These are phyloP conservation scores for Danio kyathit DNA, from an alignment of 2,797 vertebrate genomes.

Conservation along the genomic window DNA sequence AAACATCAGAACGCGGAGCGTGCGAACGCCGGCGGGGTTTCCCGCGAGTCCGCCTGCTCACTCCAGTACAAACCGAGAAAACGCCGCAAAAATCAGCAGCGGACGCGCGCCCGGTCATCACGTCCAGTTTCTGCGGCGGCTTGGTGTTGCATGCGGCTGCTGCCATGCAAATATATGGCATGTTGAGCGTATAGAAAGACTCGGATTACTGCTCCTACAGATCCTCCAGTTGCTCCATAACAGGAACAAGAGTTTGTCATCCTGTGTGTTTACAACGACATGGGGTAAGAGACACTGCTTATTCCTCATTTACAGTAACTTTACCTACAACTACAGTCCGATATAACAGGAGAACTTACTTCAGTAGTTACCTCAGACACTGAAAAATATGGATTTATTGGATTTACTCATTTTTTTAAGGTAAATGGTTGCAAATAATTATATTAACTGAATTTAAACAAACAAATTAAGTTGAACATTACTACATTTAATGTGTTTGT, in stretches of 20 bases:
- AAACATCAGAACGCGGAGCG: neutral
- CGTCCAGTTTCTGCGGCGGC: constrained; percentile 37
- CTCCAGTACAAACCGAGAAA: too few species aligned
- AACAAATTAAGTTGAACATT: too few species aligned
- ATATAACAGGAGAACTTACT: too few species aligned
- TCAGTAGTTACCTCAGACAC: too few species aligned
- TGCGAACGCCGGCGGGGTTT: neutral
- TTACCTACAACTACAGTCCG: too few species aligned
- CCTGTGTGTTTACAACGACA: constrained; percentile 65
- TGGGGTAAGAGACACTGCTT: constrained; percentile 72
- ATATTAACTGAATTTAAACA: too few species aligned
- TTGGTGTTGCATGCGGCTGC: constrained; percentile 10
- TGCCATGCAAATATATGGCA: constrained; percentile 11
- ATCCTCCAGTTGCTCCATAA: constrained; percentile 12
- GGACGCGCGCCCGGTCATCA: constrained; percentile 25
- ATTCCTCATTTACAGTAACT: neutral
- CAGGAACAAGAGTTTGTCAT: constrained; percentile 18
- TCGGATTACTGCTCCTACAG: constrained; percentile 3
- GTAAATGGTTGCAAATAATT: too few species aligned
- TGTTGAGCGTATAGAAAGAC: neutral
- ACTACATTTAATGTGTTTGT: too few species aligned
- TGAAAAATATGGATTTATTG: too few species aligned
- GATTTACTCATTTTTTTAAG: too few species aligned
- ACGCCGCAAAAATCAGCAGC: neutral
- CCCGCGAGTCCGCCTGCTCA: constrained; percentile 9